Evolutionary conservation across 2,113 vertebrate genomes (phyloP), one percentile per base, ranked within the genome.

Genomic region (Campylorhamphus procurvoides): DNA sequence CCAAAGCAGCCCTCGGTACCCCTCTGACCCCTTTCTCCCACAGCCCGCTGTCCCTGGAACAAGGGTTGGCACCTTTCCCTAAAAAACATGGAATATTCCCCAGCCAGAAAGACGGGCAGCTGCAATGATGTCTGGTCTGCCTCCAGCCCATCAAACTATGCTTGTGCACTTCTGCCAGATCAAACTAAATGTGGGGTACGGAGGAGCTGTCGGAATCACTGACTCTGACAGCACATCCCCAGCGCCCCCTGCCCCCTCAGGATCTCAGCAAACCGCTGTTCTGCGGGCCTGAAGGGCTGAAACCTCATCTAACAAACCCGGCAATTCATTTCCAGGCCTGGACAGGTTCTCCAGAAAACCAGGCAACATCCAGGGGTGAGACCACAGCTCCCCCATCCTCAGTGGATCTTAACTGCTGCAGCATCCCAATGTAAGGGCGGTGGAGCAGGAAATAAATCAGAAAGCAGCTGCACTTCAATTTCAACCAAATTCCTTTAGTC

Each of bases 231-330:
- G 1, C 10, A 42, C 1, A 1, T 22, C 24, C 55, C 33, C 11
- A 1, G 20, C 0, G 0, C 13, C 7, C 31, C n/a, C 23, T 18
- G 5, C 1, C 9, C n/a, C 6, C 23, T 12, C 20, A 0, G 1
- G 3, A 10, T 28, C 17, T 42, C 44, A 9, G 67, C 50, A 7
- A 18, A 5, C 1, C 58, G 58, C 49, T 7, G 33, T 27, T 47
- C 72, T 15, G 37, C 6, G 18, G 6, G 42, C 44, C n/a, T 29
- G 5, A 6, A 55, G 25, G 23, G 39, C 39, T 47, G 23, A 42
- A 80, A 12, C 37, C 40, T 63, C 9, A 0, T 8, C 25, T 19
- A 83, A 19, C 33, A 47, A 33, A 27, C 20, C 12, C 18, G 19
- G 1, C 14, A 3, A 1, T 24, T 16, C 3, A 1, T 46, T 63